Evolutionary conservation across 92 coral and sea anemone genomes (phyloP).

Genomic region (Micromussa lordhowensis): DNA sequence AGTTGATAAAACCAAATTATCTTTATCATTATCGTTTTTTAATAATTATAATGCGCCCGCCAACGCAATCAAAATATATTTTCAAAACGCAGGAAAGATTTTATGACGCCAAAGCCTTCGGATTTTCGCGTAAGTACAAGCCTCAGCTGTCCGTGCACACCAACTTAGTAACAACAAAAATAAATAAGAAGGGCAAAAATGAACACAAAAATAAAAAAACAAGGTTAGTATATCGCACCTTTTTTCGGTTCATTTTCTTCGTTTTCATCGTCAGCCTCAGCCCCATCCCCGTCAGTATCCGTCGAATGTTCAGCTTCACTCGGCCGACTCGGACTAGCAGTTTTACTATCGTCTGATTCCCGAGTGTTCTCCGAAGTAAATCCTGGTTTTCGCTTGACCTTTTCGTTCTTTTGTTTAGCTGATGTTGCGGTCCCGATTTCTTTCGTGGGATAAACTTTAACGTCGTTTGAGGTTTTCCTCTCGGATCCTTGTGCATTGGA

Average conservation of each 20-base stretch:
- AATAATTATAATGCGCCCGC: background rate
- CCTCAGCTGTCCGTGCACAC: background rate
- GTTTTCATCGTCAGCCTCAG: slow-evolving; percentile 63
- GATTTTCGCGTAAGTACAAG: background rate
- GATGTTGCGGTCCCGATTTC: slow-evolving; percentile 5
- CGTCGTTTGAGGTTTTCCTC: background rate
- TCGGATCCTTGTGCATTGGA: slow-evolving; percentile 2
- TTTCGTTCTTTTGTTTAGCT: slow-evolving; percentile 8
- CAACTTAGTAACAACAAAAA: background rate
- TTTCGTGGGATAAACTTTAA: background rate
- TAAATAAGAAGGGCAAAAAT: background rate
- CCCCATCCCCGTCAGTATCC: slow-evolving; percentile 51
- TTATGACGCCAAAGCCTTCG: background rate
- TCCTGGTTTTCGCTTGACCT: slow-evolving; percentile 6
- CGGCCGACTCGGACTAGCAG: slow-evolving; percentile 32
- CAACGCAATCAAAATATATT: background rate
- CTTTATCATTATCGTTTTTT: no score
- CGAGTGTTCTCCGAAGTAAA: slow-evolving; percentile 25
- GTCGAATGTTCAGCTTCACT: slow-evolving; percentile 43
- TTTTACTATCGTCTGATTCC: slow-evolving; percentile 27
- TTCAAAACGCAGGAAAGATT: background rate
- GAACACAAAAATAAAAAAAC: background rate
- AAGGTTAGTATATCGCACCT: slow-evolving; percentile 1
- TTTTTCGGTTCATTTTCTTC: slow-evolving; percentile 50
- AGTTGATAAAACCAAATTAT: no score